Evolutionary conservation across 2,797 vertebrate genomes (phyloP), one percentile per base, ranked within the genome.

Genomic region (Hemitrygon akajei): DNA sequence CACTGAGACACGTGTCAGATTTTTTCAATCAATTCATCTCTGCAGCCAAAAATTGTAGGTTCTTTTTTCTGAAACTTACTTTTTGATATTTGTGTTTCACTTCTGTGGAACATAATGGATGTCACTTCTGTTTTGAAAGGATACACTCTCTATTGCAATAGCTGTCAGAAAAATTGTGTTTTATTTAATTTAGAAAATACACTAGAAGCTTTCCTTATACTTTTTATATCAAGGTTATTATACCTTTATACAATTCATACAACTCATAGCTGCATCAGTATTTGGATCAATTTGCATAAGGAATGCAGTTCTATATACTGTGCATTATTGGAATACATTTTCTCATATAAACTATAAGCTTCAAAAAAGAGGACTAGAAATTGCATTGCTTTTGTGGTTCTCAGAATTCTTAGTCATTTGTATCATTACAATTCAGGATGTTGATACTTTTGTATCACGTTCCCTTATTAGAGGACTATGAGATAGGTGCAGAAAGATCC

Each of bases 11-110:
- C n/a, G 18, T 75, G 91, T 92, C 37, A 75, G 25, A 56, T 75
- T 56, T 92, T 92, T 92, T 92, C 91, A 92, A 75, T 92, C 91
- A 92, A 75, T 56, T 92, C 91, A 76, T 76, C 91, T 92, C 91
- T 18, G 11, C 91, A 47, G 47, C 87, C 63, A 92, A 75, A 71
- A 73, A 47, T 92, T n/a, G 14, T 34, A 5, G 71, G 63, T 22
- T 7, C 14, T 66, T 25, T 76, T 75, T 37, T 56, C 30, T 73
- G 7, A 47, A 56, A 60, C 25, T 75, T 75, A 47, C 25, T 40
- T 47, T 92, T 69, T 92, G 91, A 75, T 92, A 75, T 75, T 92
- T 6, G 16, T 73, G 71, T 92, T 92, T 75, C 71, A 92, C 37
- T 75, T 75, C 25, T 76, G 47, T 56, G 91, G 71, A 76, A 71